A percentile compares a stretch with the other conserved stretches of the same genome.
phyloP scores from a whole-genome alignment of 2,113 vertebrate genomes.

The Odontophorus gujanensis region DNA sequence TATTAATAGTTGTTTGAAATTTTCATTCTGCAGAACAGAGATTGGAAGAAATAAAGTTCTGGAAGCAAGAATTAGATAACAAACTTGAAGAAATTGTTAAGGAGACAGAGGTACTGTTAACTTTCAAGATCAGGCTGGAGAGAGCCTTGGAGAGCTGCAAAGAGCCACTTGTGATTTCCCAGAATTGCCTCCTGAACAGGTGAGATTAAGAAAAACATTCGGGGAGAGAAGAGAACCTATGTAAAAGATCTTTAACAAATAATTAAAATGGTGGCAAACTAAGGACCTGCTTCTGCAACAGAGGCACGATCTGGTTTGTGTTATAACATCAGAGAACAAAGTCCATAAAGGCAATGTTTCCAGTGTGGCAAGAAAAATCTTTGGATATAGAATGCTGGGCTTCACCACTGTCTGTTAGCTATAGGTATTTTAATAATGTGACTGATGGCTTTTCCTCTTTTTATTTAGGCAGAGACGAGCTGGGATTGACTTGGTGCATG shows the following conservation, averaged over 20 bases:
- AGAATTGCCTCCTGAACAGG: conserved; percentile 87
- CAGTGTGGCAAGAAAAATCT: not conserved
- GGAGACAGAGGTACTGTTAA: conserved; percentile 81
- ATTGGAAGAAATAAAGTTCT: conserved; percentile 86
- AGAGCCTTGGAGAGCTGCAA: conserved; percentile 83
- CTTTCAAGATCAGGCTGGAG: conserved; percentile 78
- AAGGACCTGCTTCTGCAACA: not conserved
- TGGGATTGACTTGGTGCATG: conserved; percentile 83
- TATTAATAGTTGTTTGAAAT: not conserved
- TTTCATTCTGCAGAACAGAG: conserved; percentile 83
- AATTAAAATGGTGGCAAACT: not conserved
- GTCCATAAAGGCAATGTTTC: not conserved
- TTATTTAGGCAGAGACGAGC: conserved; percentile 80
- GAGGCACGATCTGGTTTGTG: not conserved
- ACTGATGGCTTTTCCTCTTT: not conserved
- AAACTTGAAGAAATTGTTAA: conserved; percentile 85
- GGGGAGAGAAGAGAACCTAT: not conserved
- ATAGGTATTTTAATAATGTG: not conserved
- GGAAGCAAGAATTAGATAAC: conserved; percentile 86
- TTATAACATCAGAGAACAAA: not conserved
- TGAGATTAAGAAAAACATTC: conserved; percentile 60
- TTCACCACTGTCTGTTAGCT: not conserved
- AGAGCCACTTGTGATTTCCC: conserved; percentile 79
- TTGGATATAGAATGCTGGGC: not conserved
- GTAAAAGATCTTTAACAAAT: not conserved